Evolutionary conservation across 2,888 invertebrate species (phyloP), one percentile per base, ranked within the genome.

Genomic region (Andrena dorsata): DNA sequence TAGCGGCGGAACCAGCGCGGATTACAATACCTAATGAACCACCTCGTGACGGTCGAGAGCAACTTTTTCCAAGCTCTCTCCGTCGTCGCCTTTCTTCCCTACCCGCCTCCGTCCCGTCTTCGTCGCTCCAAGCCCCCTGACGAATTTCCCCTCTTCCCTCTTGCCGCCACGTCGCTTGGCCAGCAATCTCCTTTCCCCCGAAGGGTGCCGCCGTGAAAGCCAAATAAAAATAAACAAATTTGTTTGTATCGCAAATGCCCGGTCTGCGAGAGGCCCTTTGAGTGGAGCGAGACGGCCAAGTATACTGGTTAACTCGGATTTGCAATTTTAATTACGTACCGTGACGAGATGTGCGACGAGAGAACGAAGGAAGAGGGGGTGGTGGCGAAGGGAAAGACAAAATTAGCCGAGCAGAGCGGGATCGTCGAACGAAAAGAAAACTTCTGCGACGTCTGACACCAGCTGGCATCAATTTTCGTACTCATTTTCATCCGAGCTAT

Each of bases 21-120:
- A 94, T 94, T 93, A 94, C 92, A 94, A 93, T 93, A 93, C 89
- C 92, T 93, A 93, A 94, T 93, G 93, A 94, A 93, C 91, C 92
- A 88, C 88, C 91, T 91, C 90, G 91, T 86, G 86, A 83, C 88
- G 82, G 86, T 80, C 84, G 83, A 73, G 76, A 79, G 86, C 84
- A 86, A 89, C 88, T 89, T 88, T 87, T 88, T 87, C 86, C 83
- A 71, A 83, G 76, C 80, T 86, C 74, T 75, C 87, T 85, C 83
- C 75, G 41, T 41, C 41, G 41, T 76, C 60, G 79, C 71, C 85
- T 72, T 78, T 70, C 78, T 69, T 70, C 75, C 56, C 26, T 60
- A 53, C 66, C 53, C 41, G 71, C 47, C 75, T 47, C 61, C 49
- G 20, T 10, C 20, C 30, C 26, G n/a, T 78, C 72, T 35, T 41